Conservation (phyloP, 2,797 vertebrate genomes). For the Rhinella marina region DNA sequence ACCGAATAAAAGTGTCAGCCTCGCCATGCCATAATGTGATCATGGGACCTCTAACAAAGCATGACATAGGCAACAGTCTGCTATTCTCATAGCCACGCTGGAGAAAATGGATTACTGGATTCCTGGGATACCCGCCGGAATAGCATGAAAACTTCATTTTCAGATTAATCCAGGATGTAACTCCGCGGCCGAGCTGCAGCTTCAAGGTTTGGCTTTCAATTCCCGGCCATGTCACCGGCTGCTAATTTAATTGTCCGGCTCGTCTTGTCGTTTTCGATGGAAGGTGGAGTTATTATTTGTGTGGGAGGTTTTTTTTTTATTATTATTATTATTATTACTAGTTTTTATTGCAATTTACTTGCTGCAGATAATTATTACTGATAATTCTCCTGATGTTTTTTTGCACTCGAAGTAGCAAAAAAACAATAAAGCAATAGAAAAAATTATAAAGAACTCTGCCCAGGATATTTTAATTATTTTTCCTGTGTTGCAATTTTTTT, state of each 20-base stretch:
- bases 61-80: conserved; percentile 86
- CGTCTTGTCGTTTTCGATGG: neutral
- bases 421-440: no score
- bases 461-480: no score
- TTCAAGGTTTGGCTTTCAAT: conserved; percentile 43
- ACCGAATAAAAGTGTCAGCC: conserved; percentile 98
- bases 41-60: conserved; percentile 94
- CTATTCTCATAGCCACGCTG: conserved; percentile 85
- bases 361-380: no score
- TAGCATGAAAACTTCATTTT: conserved; percentile 80
- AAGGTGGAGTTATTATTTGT: neutral
- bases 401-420: no score
- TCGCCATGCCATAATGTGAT: conserved; percentile 97
- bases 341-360: no score
- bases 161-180: conserved; percentile 75
- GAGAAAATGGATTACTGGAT: conserved; percentile 96
- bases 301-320: no score
- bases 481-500: no score
- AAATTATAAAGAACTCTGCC: no score
- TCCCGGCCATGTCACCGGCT: conserved; percentile 54
- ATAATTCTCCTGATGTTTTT: no score
- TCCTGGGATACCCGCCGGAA: conserved; percentile 77
- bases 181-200: conserved; percentile 66
- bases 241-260: conserved; percentile 35
- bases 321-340: no score